These are phyloP conservation scores for Sinocyclocheilus anophthalmus DNA, from an alignment of 2,113 vertebrate genomes.

Conservation along the genomic window DNA sequence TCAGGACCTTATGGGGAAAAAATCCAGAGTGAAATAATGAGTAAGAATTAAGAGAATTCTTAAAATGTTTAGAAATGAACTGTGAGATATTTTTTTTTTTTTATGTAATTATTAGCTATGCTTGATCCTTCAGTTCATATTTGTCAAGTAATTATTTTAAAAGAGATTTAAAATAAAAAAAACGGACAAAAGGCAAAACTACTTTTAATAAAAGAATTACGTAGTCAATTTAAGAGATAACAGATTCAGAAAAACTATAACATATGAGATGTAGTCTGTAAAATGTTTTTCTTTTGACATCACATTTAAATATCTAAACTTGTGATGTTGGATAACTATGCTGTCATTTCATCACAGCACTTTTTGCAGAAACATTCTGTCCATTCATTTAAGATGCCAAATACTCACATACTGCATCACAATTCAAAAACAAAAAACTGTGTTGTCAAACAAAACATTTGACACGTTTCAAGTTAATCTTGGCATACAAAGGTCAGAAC, in stretches of 20 bases:
- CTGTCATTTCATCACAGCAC: background rate
- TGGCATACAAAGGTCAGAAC: constrained; percentile 8
- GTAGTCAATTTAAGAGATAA: background rate
- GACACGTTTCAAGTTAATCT: background rate
- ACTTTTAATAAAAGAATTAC: background rate
- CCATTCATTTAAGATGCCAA: background rate
- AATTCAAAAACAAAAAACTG: too few species aligned
- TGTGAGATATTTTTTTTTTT: background rate
- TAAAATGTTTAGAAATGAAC: background rate
- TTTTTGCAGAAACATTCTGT: background rate
- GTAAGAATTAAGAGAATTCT: background rate
- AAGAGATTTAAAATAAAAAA: background rate
- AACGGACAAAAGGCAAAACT: background rate
- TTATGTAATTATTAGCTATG: background rate
- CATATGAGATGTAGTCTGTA: background rate
- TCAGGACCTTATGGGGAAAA: background rate
- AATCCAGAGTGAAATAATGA: background rate
- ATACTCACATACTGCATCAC: background rate
- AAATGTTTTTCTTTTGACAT: background rate
- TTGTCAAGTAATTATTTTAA: background rate
- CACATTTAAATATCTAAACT: background rate
- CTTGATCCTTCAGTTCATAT: background rate
- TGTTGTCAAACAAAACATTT: constrained; percentile 5
- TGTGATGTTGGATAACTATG: background rate
- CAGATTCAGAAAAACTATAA: background rate